phyloP scores from a whole-genome alignment of 2,888 invertebrate genomes.

The Meta bourneti region DNA sequence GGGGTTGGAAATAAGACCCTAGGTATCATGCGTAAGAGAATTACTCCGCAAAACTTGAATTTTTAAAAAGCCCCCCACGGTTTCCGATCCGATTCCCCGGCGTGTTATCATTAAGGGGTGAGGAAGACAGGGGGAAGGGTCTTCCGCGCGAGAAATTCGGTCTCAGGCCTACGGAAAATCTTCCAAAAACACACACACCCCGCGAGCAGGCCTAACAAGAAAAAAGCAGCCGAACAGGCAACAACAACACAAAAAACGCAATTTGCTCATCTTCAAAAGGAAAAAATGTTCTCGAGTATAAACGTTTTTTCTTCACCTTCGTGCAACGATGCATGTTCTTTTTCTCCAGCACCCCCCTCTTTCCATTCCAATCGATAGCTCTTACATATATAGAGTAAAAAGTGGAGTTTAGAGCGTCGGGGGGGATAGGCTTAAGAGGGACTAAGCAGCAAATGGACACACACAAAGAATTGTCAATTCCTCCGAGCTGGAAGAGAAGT shows the following conservation, averaged over 20 bases:
- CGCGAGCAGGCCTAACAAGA: conserved; percentile 9
- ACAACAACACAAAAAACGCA: background rate
- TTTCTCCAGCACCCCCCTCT: background rate
- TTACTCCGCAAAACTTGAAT: background rate
- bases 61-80: background rate
- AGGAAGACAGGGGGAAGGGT: conserved; percentile 17
- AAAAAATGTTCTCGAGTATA: conserved; percentile 50
- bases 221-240: background rate
- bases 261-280: conserved; percentile 33
- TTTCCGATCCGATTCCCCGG: background rate
- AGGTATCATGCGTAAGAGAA: background rate
- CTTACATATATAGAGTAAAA: conserved; percentile 29
- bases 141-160: background rate
- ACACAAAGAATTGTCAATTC: conserved; percentile 68
- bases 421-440: conserved; percentile 46
- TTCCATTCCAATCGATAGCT: conserved; percentile 43
- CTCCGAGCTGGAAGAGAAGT: conserved; percentile 30
- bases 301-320: conserved; percentile 64
- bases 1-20: background rate
- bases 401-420: conserved; percentile 38
- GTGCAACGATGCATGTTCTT: conserved; percentile 56
- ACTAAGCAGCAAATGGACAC: conserved; percentile 74
- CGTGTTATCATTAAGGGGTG: conserved; percentile 52
- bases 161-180: conserved; percentile 26
- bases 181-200: conserved; percentile 36